phyloP scores from a whole-genome alignment of 2,888 invertebrate genomes.

The Drosophila subsilvestris region DNA sequence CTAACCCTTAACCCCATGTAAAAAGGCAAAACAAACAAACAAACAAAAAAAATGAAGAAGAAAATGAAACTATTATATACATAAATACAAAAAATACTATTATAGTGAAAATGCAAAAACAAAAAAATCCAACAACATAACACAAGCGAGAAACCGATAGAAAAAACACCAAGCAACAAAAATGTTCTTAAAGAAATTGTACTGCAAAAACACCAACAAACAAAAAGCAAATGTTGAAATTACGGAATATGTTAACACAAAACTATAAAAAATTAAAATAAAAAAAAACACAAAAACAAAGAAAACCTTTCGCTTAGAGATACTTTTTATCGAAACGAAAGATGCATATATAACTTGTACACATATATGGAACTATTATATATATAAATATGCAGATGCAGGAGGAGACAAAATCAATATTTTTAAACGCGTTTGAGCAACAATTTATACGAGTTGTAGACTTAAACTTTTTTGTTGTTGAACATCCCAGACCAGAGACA shows the following conservation, averaged over 20 bases:
- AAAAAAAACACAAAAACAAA: constrained; percentile 50
- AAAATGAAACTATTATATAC: constrained; percentile 36
- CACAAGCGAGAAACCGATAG: constrained; percentile 13
- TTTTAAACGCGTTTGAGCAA: constrained; percentile 26
- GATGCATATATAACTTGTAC: constrained; percentile 41
- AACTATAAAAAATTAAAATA: constrained; percentile 26
- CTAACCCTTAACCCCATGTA: constrained; percentile 55
- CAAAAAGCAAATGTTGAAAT: constrained; percentile 64
- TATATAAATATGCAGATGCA: constrained; percentile 5
- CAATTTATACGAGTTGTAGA: constrained; percentile 52
- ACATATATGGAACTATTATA: constrained; percentile 10
- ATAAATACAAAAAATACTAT: constrained; percentile 57
- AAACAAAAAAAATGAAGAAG: constrained; percentile 16
- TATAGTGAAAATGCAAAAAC: constrained; percentile 45
- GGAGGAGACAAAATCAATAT: constrained; percentile 28
- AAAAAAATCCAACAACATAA: constrained; percentile 28
- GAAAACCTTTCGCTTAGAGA: constrained; percentile 47
- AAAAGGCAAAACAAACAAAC: constrained; percentile 66
- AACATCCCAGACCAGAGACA: constrained; percentile 30
- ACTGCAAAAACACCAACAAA: constrained; percentile 39
- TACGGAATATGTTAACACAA: constrained; percentile 53
- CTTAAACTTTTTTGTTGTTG: constrained; percentile 50
- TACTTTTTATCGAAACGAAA: constrained; percentile 55
- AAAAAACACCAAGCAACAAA: constrained; percentile 44
- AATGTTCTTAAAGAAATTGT: constrained; percentile 54